A percentile compares a stretch with the other conserved stretches of the same genome.
phyloP scores from a whole-genome alignment of 2,888 invertebrate species.

The Papilio elwesi region DNA sequence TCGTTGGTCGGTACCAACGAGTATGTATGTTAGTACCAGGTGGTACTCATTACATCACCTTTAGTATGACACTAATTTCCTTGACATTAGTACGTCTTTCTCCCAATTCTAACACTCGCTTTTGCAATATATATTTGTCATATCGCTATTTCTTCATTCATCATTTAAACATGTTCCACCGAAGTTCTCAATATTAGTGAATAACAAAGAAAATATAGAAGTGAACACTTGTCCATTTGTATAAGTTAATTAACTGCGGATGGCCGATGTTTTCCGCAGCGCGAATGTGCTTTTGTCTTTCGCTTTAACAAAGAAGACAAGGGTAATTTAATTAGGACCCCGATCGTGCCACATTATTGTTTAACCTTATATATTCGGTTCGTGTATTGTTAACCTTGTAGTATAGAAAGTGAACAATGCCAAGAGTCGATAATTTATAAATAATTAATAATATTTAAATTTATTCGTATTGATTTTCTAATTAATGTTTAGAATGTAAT shows the following conservation, averaged over 20 bases:
- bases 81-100: too few species aligned
- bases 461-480: too few species aligned
- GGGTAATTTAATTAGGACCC: slow-evolving; percentile 25
- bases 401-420: slow-evolving; percentile 8
- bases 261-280: slow-evolving; percentile 10
- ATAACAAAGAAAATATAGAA: slow-evolving; percentile 2
- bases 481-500: too few species aligned
- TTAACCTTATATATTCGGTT: slow-evolving; percentile 21
- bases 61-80: too few species aligned
- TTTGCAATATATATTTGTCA: too few species aligned
- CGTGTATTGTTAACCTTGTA: slow-evolving; percentile 10
- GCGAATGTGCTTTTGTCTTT: slow-evolving; percentile 19
- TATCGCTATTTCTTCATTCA: not conserved
- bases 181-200: not conserved
- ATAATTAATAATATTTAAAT: slow-evolving; percentile 4
- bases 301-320: slow-evolving; percentile 31
- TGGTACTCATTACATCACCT: too few species aligned
- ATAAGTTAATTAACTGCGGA: slow-evolving; percentile 24
- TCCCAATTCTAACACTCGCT: too few species aligned
- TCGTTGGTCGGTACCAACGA: too few species aligned
- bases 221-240: slow-evolving; percentile 10
- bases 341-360: slow-evolving; percentile 19
- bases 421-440: not conserved
- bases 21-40: too few species aligned
- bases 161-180: not conserved